phyloP scores from a whole-genome alignment of 2,888 invertebrate genomes.

The Maniola hyperantus region DNA sequence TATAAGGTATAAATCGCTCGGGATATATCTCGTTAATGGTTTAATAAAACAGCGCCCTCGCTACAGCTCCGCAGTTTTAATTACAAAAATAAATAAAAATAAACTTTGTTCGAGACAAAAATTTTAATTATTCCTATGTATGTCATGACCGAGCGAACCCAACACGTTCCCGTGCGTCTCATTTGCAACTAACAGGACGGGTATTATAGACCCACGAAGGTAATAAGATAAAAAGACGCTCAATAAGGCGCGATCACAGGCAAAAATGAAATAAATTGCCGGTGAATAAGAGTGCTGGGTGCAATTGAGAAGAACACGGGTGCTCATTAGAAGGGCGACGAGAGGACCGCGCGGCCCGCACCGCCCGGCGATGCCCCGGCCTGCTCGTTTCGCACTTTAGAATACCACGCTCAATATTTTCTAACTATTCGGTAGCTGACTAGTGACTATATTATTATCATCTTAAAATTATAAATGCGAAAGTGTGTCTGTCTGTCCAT shows the following conservation, averaged over 20 bases:
- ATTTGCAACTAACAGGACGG: slow-evolving; percentile 81
- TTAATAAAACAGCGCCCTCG: slow-evolving; percentile 9
- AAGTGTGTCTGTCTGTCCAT: too few relatives aligned
- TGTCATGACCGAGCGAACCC: slow-evolving; percentile 72
- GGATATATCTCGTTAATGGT: background rate
- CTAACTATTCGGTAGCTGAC: background rate
- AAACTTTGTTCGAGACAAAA: slow-evolving; percentile 46
- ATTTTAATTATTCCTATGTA: slow-evolving; percentile 75
- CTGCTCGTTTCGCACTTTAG: slow-evolving; percentile 4
- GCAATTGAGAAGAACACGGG: slow-evolving; percentile 81
- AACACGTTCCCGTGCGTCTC: slow-evolving; percentile 76
- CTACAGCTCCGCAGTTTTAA: slow-evolving; percentile 16
- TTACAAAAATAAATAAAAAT: slow-evolving; percentile 22
- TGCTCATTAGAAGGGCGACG: slow-evolving; percentile 74
- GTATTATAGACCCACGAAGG: slow-evolving; percentile 80
- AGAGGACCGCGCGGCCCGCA: slow-evolving; percentile 39
- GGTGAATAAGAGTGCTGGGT: slow-evolving; percentile 79
- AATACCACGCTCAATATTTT: background rate
- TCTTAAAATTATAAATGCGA: too few relatives aligned
- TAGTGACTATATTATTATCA: background rate
- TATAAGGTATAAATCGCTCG: background rate
- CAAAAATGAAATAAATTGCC: slow-evolving; percentile 83
- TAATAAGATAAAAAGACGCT: slow-evolving; percentile 80
- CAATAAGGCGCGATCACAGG: slow-evolving; percentile 82
- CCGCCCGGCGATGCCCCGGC: slow-evolving; percentile 17